Evolutionary conservation across 2,888 invertebrate genomes (phyloP).

Genomic region (Tinea pellionella): DNA sequence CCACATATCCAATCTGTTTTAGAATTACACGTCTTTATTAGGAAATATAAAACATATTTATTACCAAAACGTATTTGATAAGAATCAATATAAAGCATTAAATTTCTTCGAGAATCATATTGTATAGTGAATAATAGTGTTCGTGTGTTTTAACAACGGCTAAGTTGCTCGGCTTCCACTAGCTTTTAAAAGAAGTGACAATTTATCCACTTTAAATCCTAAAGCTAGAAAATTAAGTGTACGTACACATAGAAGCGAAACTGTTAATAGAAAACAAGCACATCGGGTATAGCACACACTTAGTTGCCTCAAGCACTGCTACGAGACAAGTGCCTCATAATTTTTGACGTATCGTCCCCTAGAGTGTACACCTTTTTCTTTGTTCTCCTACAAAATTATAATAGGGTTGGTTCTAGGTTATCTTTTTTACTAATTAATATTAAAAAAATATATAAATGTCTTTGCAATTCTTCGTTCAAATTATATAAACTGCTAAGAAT

Average conservation of each 20-base stretch:
- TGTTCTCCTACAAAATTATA: constrained; percentile 30
- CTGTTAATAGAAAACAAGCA: neutral
- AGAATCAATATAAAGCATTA: neutral
- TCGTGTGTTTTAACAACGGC: neutral
- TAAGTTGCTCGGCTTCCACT: neutral
- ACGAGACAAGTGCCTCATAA: constrained; percentile 34
- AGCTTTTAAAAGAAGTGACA: neutral
- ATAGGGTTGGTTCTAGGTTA: constrained; percentile 31
- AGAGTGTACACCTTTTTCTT: constrained; percentile 43
- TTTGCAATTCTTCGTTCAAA: too few species aligned
- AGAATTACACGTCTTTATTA: neutral
- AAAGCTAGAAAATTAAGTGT: neutral
- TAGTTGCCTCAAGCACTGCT: neutral
- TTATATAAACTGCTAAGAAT: too few species aligned
- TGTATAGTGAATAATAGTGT: neutral
- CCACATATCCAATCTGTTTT: neutral
- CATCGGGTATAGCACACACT: constrained; percentile 3
- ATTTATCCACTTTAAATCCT: neutral
- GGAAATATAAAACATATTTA: neutral
- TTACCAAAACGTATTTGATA: neutral
- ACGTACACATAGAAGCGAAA: neutral
- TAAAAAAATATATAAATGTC: neutral
- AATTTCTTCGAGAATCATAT: neutral
- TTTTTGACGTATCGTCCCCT: constrained; percentile 47
- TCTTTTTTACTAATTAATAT: constrained; percentile 10